These are phyloP conservation scores for Cololabis saira DNA, from an alignment of 2,113 vertebrate species.

Conservation along the genomic window DNA sequence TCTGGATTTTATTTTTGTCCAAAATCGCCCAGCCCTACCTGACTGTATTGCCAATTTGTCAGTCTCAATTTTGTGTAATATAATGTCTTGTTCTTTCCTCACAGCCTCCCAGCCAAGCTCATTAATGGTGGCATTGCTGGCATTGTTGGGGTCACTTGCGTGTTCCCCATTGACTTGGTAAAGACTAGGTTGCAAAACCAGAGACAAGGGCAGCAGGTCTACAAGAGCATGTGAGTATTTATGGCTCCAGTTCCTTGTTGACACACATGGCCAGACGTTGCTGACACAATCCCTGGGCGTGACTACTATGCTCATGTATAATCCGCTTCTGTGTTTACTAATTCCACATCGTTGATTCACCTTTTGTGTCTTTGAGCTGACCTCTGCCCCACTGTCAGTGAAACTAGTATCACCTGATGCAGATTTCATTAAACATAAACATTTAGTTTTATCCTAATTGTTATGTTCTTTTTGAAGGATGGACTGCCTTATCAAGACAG, in stretches of 20 bases:
- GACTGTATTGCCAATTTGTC: no score
- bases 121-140: conserved; percentile 88
- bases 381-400: no score
- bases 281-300: neutral
- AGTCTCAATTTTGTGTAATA: neutral
- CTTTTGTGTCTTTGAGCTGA: no score
- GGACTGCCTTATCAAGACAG: conserved; percentile 87
- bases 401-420: neutral
- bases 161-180: conserved; percentile 87
- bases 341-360: conserved; percentile 1
- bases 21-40: no score
- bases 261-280: neutral
- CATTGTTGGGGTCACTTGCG: conserved; percentile 87
- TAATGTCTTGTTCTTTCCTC: neutral
- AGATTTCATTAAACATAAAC: neutral
- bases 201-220: conserved; percentile 84
- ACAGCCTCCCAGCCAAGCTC: conserved; percentile 87
- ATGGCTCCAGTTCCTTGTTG: neutral
- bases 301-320: neutral
- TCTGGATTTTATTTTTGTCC: no score
- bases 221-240: conserved; percentile 86
- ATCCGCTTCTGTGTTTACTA: conserved; percentile 14
- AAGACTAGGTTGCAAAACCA: conserved; percentile 91
- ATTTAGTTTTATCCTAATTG: neutral
- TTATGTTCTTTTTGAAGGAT: conserved; percentile 71